A percentile compares a stretch with the other conserved stretches of the same genome.
These are phyloP conservation scores for Periophthalmus magnuspinnatus DNA, from an alignment of 2,797 vertebrate species.

Conservation along the genomic window DNA sequence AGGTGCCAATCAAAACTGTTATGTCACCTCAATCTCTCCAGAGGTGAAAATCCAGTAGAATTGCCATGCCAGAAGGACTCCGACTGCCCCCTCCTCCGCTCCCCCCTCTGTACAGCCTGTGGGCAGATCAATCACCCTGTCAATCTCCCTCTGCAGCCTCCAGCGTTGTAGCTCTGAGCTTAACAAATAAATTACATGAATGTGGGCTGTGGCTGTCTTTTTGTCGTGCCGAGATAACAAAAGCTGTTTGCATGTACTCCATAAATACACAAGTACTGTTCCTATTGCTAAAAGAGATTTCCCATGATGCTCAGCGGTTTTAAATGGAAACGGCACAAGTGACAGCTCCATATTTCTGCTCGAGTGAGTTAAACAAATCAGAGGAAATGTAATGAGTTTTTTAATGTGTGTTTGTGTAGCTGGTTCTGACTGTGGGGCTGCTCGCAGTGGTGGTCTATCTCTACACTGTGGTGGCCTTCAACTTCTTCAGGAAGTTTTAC, in stretches of 20 bases:
- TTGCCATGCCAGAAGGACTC: conserved; percentile 27
- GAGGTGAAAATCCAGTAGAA: conserved; percentile 28
- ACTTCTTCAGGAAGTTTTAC: conserved; percentile 99
- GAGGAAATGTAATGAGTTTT: neutral
- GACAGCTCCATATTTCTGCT: conserved; percentile 8
- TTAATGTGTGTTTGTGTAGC: conserved; percentile 65
- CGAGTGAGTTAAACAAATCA: conserved; percentile 13
- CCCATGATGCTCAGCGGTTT: neutral
- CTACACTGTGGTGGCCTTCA: conserved; percentile 98
- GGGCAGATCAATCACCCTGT: conserved; percentile 36
- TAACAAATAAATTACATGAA: conserved; percentile 4
- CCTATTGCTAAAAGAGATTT: conserved; percentile 7
- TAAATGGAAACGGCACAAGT: conserved; percentile 21
- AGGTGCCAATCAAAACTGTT: conserved; percentile 40
- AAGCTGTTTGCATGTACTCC: conserved; percentile 9
- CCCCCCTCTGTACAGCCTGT: conserved; percentile 18
- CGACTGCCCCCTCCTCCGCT: conserved; percentile 6
- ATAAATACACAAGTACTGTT: conserved; percentile 10
- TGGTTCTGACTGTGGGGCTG: conserved; percentile 93
- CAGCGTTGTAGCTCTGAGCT: conserved; percentile 6
- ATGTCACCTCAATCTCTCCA: conserved; percentile 43
- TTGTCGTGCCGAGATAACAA: conserved; percentile 7
- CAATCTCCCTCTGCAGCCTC: conserved; percentile 22
- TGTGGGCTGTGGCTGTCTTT: neutral
- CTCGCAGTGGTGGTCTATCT: conserved; percentile 97